Conservation (phyloP, 2,888 invertebrate genomes). For the Esperia sulphurella region DNA sequence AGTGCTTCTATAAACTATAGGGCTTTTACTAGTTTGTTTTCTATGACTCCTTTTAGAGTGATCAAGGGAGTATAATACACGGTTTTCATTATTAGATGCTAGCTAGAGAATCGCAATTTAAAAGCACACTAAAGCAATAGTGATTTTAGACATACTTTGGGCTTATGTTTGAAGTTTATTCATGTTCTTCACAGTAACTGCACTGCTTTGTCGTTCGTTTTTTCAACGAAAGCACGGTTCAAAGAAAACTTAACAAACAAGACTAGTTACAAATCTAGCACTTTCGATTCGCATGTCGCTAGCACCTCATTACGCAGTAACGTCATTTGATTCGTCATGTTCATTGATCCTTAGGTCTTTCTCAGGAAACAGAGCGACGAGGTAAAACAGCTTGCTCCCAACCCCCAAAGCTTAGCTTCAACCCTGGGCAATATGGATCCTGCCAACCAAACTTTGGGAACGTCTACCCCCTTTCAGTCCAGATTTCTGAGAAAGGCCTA, state of each 20-base stretch:
- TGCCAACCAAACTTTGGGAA: conserved; percentile 72
- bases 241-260: neutral
- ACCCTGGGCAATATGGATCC: conserved; percentile 64
- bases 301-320: conserved; percentile 56
- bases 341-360: conserved; percentile 78
- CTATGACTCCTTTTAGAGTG: no score
- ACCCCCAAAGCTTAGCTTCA: conserved; percentile 66
- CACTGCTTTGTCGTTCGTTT: conserved; percentile 9
- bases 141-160: no score
- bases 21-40: conserved; percentile 1
- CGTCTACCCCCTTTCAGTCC: conserved; percentile 19
- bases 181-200: neutral
- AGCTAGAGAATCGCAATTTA: no score
- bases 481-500: conserved; percentile 78
- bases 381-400: conserved; percentile 68
- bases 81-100: no score
- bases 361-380: conserved; percentile 74
- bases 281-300: conserved; percentile 62
- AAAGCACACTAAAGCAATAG: no score
- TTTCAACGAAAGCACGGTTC: conserved; percentile 3
- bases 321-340: conserved; percentile 67
- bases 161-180: neutral
- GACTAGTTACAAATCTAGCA: conserved; percentile 4
- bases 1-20: neutral
- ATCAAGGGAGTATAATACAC: no score